Percentiles rank a stretch among this genome's conserved stretches.
These are phyloP conservation scores for Oreonectes daqikongensis DNA, from an alignment of 2,797 vertebrate species.

Conservation along the genomic window DNA sequence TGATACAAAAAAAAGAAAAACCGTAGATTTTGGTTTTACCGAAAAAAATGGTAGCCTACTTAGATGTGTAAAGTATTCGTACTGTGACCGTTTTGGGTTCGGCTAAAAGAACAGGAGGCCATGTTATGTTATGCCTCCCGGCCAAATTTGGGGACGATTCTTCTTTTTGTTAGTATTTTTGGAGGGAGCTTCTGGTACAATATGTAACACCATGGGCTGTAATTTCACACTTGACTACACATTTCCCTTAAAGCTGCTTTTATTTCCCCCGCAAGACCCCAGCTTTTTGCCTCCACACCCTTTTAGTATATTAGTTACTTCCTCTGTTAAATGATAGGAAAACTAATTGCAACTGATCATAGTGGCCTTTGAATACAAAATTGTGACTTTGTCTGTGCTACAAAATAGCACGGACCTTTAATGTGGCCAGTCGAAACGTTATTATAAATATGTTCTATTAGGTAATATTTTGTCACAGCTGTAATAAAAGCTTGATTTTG, in stretches of 20 bases:
- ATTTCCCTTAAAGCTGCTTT: slow-evolving; percentile 97
- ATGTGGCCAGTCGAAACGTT: not conserved
- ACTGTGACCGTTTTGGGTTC: slow-evolving; percentile 56
- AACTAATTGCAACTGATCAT: slow-evolving; percentile 72
- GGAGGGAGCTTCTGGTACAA: slow-evolving; percentile 98
- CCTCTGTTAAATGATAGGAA: slow-evolving; percentile 72
- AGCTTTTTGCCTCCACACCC: slow-evolving; percentile 83
- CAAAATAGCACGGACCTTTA: slow-evolving; percentile 10
- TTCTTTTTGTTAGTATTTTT: slow-evolving; percentile 80
- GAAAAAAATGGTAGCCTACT: slow-evolving; percentile 31
- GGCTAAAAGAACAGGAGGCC: slow-evolving; percentile 60
- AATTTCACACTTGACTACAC: slow-evolving; percentile 98
- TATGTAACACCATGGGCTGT: slow-evolving; percentile 98
- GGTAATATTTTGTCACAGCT: not conserved
- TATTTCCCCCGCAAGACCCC: slow-evolving; percentile 88
- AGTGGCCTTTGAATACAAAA: slow-evolving; percentile 61
- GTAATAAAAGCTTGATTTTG: not conserved
- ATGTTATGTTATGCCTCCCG: slow-evolving; percentile 79
- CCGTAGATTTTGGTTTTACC: slow-evolving; percentile 2
- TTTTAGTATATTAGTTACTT: slow-evolving; percentile 75
- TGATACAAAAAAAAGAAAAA: not conserved
- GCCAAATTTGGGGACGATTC: slow-evolving; percentile 87
- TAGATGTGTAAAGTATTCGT: slow-evolving; percentile 51
- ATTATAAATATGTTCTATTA: not conserved
- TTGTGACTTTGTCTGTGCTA: slow-evolving; percentile 10